These are phyloP conservation scores for Dolichallabes microphthalmus DNA, from an alignment of 2,113 vertebrate species.

Conservation along the genomic window DNA sequence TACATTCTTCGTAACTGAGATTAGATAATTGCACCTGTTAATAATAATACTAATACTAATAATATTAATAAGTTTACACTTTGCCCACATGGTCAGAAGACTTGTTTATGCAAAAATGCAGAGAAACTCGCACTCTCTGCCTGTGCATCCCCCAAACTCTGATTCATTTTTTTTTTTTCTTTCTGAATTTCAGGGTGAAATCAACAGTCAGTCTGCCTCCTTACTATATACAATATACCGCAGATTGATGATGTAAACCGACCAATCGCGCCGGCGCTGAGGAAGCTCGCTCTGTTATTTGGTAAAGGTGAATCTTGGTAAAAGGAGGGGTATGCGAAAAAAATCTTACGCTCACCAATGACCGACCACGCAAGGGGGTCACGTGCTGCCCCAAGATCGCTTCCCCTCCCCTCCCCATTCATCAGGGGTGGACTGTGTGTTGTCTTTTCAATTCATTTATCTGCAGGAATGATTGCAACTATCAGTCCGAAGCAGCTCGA, in stretches of 20 bases:
- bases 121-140: not conserved
- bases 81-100: not conserved
- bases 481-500: constrained; percentile 99
- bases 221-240: constrained; percentile 83
- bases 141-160: constrained; percentile 38
- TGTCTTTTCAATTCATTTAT: constrained; percentile 99
- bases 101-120: not conserved
- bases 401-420: constrained; percentile 93
- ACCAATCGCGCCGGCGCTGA: constrained; percentile 83
- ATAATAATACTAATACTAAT: constrained; percentile 4
- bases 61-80: not conserved
- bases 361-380: constrained; percentile 61
- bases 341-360: constrained; percentile 75
- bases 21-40: not conserved
- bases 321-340: constrained; percentile 68
- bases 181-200: constrained; percentile 80
- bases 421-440: constrained; percentile 99
- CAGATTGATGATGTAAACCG: constrained; percentile 90
- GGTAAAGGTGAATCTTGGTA: constrained; percentile 81
- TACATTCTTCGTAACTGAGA: not conserved
- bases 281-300: constrained; percentile 83
- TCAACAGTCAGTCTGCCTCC: constrained; percentile 79
- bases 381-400: constrained; percentile 80
- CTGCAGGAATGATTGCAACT: constrained; percentile 99
- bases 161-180: constrained; percentile 70